Conservation (phyloP, 2,113 vertebrate genomes). For the Fregetta grallaria region DNA sequence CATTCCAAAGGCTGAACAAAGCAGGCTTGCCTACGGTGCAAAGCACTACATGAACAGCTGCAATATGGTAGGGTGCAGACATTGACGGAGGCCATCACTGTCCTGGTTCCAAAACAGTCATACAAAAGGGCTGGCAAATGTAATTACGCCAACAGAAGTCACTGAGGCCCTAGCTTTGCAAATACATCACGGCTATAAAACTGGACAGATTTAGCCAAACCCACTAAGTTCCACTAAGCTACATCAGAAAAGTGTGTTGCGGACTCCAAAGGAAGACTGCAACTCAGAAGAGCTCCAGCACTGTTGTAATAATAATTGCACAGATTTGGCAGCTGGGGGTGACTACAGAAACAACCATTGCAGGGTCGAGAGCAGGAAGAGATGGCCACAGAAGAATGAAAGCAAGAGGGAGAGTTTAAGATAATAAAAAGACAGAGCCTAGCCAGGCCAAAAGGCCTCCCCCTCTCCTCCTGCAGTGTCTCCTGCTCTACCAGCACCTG, state of each 20-base stretch:
- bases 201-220: accelerated
- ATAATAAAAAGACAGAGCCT: background rate
- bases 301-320: accelerated
- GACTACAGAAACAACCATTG: background rate
- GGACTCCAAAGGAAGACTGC: background rate
- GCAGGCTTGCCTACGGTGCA: background rate
- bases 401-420: background rate
- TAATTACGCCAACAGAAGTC: background rate
- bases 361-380: background rate
- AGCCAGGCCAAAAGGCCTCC: background rate
- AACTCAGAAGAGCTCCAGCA: background rate
- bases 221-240: background rate
- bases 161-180: background rate
- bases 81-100: accelerated
- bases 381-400: background rate
- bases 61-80: background rate
- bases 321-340: background rate
- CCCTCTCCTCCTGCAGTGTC: background rate
- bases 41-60: background rate
- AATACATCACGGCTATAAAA: accelerated
- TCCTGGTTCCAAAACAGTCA: background rate
- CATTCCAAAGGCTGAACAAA: background rate
- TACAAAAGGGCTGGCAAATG: background rate
- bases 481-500: background rate
- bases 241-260: accelerated